Percentiles rank a stretch among this genome's conserved stretches.
Conservation (phyloP, 2,888 invertebrate species). For the Cybosia mesomella region DNA sequence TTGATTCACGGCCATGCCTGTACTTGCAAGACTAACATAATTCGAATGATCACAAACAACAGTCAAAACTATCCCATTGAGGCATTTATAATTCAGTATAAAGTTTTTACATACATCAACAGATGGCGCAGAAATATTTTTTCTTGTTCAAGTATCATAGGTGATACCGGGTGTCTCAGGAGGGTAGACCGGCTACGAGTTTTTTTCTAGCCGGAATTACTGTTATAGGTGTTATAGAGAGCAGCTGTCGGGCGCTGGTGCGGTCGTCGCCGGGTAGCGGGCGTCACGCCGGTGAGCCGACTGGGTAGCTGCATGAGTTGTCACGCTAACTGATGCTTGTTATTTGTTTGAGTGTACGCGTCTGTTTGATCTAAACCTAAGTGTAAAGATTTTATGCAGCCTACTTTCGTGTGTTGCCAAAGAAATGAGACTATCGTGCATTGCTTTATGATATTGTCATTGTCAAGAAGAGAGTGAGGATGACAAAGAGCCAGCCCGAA, state of each 20-base stretch:
- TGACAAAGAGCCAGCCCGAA: neutral
- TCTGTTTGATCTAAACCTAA: neutral
- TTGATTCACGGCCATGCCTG: no score
- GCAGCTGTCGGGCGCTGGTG: conserved; percentile 71
- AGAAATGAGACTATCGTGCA: neutral
- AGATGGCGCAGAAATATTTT: no score
- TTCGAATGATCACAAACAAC: no score
- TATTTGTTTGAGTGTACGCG: neutral
- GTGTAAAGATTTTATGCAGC: neutral
- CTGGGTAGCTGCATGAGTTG: conserved; percentile 10
- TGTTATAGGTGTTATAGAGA: conserved; percentile 75
- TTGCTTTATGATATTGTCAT: neutral
- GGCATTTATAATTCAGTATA: no score
- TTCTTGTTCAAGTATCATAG: no score
- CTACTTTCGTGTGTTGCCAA: neutral
- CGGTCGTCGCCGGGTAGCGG: conserved; percentile 46
- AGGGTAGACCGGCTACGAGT: neutral
- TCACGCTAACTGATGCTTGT: neutral
- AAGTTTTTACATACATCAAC: no score
- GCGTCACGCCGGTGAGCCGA: conserved; percentile 57
- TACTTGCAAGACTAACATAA: no score
- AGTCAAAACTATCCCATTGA: no score
- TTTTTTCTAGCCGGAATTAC: neutral
- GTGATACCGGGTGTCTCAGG: no score
- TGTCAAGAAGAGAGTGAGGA: neutral